Conservation (phyloP, 2,113 vertebrate species). For the Spheniscus mendiculus region DNA sequence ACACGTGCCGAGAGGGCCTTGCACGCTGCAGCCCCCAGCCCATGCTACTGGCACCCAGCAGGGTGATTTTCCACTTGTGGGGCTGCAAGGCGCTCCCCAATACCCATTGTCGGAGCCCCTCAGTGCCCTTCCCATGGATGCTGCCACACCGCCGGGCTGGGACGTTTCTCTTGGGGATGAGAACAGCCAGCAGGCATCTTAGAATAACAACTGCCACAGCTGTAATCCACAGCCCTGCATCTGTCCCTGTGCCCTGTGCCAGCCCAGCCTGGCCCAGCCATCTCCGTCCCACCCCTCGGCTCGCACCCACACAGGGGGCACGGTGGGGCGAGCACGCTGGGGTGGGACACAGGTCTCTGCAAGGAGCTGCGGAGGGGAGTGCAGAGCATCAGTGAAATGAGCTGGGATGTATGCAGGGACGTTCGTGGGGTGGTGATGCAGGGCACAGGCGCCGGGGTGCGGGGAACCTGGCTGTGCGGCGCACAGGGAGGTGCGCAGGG, state of each 20-base stretch:
- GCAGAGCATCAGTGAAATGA: neutral
- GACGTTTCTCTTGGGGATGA: neutral
- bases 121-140: neutral
- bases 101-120: neutral
- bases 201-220: neutral
- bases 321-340: accelerated
- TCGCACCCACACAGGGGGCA: accelerated
- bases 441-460: neutral
- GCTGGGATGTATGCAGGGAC: neutral
- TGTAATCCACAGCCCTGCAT: neutral
- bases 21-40: neutral
- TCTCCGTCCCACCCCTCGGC: neutral
- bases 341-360: neutral
- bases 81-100: neutral
- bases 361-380: neutral
- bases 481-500: neutral
- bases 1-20: accelerated
- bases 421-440: accelerated
- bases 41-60: accelerated
- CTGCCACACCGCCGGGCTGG: accelerated
- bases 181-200: neutral
- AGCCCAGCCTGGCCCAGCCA: neutral
- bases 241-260: no score
- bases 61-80: neutral
- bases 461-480: neutral